Conservation (phyloP, 2,113 vertebrate species). For the Theristicus caerulescens region DNA sequence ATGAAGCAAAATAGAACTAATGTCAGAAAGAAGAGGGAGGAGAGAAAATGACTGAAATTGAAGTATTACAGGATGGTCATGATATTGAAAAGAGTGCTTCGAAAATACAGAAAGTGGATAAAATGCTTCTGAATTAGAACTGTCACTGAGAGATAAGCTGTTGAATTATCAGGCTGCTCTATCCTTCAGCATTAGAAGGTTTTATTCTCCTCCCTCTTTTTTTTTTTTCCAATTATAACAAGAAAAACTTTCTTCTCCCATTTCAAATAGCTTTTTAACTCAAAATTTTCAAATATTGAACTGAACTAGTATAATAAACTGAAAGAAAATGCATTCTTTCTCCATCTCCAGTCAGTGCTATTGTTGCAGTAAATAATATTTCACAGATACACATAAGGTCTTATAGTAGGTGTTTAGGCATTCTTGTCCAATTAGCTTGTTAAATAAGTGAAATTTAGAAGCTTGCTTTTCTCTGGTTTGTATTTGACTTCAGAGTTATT, state of each 20-base stretch:
- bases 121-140: not conserved
- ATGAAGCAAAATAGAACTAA: not conserved
- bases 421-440: not conserved
- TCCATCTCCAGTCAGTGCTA: not conserved
- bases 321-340: not conserved
- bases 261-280: not conserved
- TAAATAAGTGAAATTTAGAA: not conserved
- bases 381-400: not conserved
- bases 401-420: not conserved
- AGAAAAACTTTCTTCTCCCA: not conserved
- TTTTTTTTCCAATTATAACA: not conserved
- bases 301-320: not conserved
- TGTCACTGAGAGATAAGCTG: not conserved
- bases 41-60: not conserved
- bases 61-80: not conserved
- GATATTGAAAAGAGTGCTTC: not conserved
- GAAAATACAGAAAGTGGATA: not conserved
- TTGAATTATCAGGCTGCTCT: not conserved
- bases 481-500: not conserved
- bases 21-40: not conserved
- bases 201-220: not conserved
- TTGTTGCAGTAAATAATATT: not conserved
- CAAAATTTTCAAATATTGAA: not conserved
- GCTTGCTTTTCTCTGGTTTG: not conserved
- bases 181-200: not conserved